Evolutionary conservation across 92 coral and sea anemone species (phyloP).

Genomic region (Porites evermanni): DNA sequence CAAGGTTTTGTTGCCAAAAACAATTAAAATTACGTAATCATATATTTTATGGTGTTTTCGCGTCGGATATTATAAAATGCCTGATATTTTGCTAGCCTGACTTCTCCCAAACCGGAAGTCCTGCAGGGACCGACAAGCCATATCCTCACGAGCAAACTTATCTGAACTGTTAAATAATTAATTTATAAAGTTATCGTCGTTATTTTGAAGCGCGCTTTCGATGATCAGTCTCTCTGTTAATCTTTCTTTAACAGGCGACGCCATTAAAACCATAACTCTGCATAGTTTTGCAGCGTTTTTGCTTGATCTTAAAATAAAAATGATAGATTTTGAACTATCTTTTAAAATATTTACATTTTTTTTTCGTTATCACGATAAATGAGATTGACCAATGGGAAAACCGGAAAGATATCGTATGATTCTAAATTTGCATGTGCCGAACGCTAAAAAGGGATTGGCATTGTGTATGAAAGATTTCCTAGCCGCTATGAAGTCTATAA

Average conservation of each 20-base stretch:
- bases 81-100: too few relatives aligned
- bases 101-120: too few relatives aligned
- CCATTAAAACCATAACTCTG: neutral
- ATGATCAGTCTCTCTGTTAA: too few relatives aligned
- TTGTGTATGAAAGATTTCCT: neutral
- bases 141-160: neutral
- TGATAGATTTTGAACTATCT: neutral
- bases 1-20: too few relatives aligned
- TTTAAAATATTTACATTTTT: neutral
- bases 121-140: too few relatives aligned
- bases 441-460: slow-evolving; percentile 38
- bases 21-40: too few relatives aligned
- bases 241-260: too few relatives aligned
- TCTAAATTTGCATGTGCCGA: slow-evolving; percentile 23
- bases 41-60: too few relatives aligned
- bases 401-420: slow-evolving; percentile 38
- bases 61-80: too few relatives aligned
- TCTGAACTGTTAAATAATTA: neutral
- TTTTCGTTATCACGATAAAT: neutral
- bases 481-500: neutral
- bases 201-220: too few relatives aligned
- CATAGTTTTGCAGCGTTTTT: neutral
- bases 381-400: slow-evolving; percentile 22
- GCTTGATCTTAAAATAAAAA: neutral
- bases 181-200: neutral